These are phyloP conservation scores for Habropoda laboriosa DNA, from an alignment of 1,140 invertebrate species.

Conservation along the genomic window DNA sequence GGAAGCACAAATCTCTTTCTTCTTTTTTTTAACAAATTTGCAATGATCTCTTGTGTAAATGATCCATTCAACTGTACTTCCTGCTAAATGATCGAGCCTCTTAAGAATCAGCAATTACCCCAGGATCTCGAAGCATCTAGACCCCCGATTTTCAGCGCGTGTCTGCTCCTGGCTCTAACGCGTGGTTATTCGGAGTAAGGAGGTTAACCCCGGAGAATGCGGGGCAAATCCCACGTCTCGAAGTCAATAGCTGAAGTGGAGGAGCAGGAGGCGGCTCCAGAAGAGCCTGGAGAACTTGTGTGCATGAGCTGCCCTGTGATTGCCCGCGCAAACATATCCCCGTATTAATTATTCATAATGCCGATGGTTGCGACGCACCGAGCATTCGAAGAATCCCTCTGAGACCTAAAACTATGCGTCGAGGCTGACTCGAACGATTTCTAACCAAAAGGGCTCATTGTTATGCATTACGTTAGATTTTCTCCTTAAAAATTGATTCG, in stretches of 20 bases:
- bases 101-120: slow-evolving; percentile 61
- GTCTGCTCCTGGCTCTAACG: slow-evolving; percentile 46
- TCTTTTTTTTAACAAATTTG: too few relatives aligned
- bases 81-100: slow-evolving; percentile 12
- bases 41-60: too few relatives aligned
- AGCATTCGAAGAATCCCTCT: slow-evolving; percentile 6
- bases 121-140: slow-evolving; percentile 34
- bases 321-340: slow-evolving; percentile 65
- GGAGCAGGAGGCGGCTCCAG: slow-evolving; percentile 15
- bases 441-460: background rate
- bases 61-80: background rate
- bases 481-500: background rate
- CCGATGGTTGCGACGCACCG: slow-evolving; percentile 42
- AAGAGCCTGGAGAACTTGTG: slow-evolving; percentile 20
- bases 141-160: slow-evolving; percentile 51
- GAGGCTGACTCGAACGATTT: background rate
- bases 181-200: slow-evolving; percentile 53
- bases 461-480: background rate
- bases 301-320: slow-evolving; percentile 53
- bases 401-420: background rate
- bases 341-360: slow-evolving; percentile 65
- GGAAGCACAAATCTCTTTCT: too few relatives aligned
- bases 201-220: slow-evolving; percentile 58
- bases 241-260: slow-evolving; percentile 54
- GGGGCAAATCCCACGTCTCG: slow-evolving; percentile 42